A percentile compares a stretch with the other conserved stretches of the same genome.
Evolutionary conservation across 2,113 vertebrate genomes (phyloP).

Genomic region (Uria lomvia): DNA sequence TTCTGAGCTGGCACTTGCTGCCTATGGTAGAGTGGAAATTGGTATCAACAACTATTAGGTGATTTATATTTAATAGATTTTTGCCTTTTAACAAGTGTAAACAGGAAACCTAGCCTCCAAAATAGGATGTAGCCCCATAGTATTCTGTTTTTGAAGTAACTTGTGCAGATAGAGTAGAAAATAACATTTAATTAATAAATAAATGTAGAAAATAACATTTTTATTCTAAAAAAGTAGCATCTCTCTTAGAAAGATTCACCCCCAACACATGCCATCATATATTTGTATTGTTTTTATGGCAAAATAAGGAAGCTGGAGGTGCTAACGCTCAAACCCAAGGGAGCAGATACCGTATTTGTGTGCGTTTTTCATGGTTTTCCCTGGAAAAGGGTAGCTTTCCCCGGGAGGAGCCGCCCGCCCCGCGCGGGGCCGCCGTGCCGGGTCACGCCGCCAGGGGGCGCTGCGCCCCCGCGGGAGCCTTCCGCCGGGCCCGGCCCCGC

Average conservation of each 20-base stretch:
- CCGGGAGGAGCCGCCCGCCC: neutral
- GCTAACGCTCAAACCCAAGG: neutral
- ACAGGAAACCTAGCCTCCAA: neutral
- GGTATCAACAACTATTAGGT: neutral
- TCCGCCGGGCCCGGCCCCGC: neutral
- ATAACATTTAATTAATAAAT: neutral
- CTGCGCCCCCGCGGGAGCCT: neutral
- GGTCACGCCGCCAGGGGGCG: neutral
- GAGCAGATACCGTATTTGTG: rapidly evolving
- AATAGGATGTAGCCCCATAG: neutral
- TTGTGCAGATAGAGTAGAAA: neutral
- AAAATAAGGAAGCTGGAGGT: neutral
- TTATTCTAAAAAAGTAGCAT: neutral
- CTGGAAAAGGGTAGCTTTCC: neutral
- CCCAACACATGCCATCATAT: no score
- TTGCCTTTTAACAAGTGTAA: neutral
- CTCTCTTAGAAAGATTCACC: neutral
- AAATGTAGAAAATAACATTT: neutral
- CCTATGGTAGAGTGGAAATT: neutral
- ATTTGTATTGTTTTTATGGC: neutral
- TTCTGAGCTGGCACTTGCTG: neutral
- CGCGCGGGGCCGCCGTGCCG: neutral
- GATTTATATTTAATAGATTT: neutral
- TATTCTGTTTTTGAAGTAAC: rapidly evolving
- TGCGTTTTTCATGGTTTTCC: neutral